Evolutionary conservation across 2,113 vertebrate genomes (phyloP), one percentile per base, ranked within the genome.

Genomic region (Galemys pyrenaicus): DNA sequence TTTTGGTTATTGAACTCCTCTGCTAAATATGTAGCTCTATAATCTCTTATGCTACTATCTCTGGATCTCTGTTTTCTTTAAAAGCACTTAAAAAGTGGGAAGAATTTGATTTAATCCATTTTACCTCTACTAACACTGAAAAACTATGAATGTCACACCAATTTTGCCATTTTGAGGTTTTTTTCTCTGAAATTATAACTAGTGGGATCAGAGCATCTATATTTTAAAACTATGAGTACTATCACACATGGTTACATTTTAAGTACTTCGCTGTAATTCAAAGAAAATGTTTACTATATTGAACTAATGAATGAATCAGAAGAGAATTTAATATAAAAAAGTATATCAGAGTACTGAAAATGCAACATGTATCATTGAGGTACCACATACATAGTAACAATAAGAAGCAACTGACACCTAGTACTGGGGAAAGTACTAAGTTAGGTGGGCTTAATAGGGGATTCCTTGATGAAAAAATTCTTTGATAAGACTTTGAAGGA

Each of bases 301-400:
- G 20, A 92, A 54, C 37, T 19, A 85, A 74, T 24, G 41, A 88
- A 80, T 60, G 30, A 64, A 35, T 81, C 4, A 78, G 30, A 94
- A 91, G n/a, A 82, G 1, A 94, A 83, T 83, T 84, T 92, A 75
- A 80, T 84, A 62, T 71, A 39, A 28, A 88, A 92, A 92, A 9
- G 17, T 60, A 0, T 49, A 80, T 67, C 51, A 80, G 19, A 91
- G 39, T 70, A 71, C 11, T 77, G 35, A 95, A 93, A 80, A 65
- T 4, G 28, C 5, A 88, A 75, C 83, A n/a, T 10, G 17, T 22
- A 30, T 83, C 24, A 70, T 35, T 35, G 46, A 86, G 39, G 8
- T 54, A 90, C 74, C 12, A 70, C 41, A 88, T 46, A 91, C 19
- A 46, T 41, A 51, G 13, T 67, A 60, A 93, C 6, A 8, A 41